Base-by-base conservation (phyloP, 2,888 invertebrate genomes). In the Yponomeuta cagnagella region DNA sequence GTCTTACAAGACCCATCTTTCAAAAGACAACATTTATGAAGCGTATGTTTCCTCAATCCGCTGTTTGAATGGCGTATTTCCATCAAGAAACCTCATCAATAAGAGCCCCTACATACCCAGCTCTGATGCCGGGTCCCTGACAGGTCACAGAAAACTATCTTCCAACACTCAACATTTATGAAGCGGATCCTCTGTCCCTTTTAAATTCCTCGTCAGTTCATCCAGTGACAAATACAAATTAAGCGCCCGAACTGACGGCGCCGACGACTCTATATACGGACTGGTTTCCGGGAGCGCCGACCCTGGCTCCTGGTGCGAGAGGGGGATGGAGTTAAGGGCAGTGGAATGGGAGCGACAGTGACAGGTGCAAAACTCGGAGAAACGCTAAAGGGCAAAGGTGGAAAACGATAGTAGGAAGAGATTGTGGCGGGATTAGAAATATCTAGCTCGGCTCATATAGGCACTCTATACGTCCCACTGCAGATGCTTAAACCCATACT, bases 281-380 rank as follows among this genome's bases (percentile, higher is more conserved):
- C n/a, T 65, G 72, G 75, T 71, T 86, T 87, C 88, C 87, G 87
- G 87, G 87, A 79, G 77, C 86, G 80, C 72, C 81, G 82, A 81
- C 84, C 85, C 48, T 37, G 23, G 65, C 15, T 58, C 52, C 52
- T 68, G 37, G 23, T 23, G 68, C 2, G 9, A 48, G 68, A 43
- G 43, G 37, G 48, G 68, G 68, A 68, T 10, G 43, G 68, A 8
- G 15, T 37, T 48, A 48, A 6, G 9, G 43, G 48, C 15, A 23
- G n/a, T 15, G n/a, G 12, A 15, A 43, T 10, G 23, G 5, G 48
- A 48, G 48, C 12, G 37, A 68, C 1, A 10, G 68, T 15, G 48
- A 68, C 23, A 48, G 65, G 65, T 30, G 65, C 12, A 12, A 1
- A 31, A 33, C 33, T 65, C 31, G 65, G 65, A 12, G 10, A 30